Evolutionary conservation across 2,797 vertebrate species (phyloP).

Genomic region (Macropodus opercularis): DNA sequence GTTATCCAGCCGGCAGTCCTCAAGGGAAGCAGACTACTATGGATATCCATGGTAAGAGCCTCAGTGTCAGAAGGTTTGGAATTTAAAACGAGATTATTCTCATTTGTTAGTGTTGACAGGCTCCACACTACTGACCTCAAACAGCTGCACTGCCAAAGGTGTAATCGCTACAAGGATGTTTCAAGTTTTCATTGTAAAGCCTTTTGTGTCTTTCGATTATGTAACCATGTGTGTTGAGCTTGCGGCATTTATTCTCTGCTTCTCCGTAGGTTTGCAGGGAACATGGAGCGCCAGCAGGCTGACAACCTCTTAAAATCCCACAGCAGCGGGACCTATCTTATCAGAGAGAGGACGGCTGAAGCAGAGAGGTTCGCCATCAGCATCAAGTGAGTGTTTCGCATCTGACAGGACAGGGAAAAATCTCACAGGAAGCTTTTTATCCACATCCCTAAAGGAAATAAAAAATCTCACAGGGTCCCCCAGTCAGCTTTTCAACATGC

Average conservation of each 20-base stretch:
- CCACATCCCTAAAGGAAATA: constrained; percentile 30
- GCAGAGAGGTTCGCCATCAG: constrained; percentile 97
- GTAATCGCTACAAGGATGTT: constrained; percentile 33
- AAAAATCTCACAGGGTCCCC: constrained; percentile 34
- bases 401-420: constrained; percentile 14
- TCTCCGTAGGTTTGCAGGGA: constrained; percentile 92
- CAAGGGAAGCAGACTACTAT: constrained; percentile 91
- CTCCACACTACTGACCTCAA: constrained; percentile 5
- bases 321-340: constrained; percentile 94
- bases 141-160: constrained; percentile 4
- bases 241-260: constrained; percentile 2
- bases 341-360: constrained; percentile 94
- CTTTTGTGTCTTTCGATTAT: constrained; percentile 7
- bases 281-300: constrained; percentile 96
- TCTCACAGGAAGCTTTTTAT: constrained; percentile 40
- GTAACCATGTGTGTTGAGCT: constrained; percentile 19
- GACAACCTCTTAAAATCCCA: constrained; percentile 96
- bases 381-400: constrained; percentile 88
- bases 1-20: constrained; percentile 85
- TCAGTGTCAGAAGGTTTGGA: constrained; percentile 5
- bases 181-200: constrained; percentile 24
- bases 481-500: constrained; percentile 35
- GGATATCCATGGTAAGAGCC: constrained; percentile 90
- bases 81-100: constrained; percentile 1
- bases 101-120: constrained; percentile 8